Base-by-base conservation (phyloP, 1,140 invertebrate species). In the Macrotrachela quadricornifera region DNA sequence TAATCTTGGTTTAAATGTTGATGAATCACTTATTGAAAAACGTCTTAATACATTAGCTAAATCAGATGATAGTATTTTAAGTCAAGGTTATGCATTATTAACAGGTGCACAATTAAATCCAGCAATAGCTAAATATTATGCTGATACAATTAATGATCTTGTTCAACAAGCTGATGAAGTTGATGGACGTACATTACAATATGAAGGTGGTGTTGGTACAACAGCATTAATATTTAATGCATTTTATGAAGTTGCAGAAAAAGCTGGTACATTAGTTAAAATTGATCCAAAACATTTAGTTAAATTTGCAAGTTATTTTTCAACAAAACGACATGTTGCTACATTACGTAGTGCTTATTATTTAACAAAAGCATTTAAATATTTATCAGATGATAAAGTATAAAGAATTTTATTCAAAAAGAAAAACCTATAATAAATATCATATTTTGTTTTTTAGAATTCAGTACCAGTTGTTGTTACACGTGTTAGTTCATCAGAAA, bases 91-190 rank as follows among this genome's bases (percentile, higher is more conserved):
- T 68, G 76, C 80, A 42, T 83, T 91, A 57, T 78, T 81, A 56
- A 75, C 85, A 53, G 83, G 82, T 41, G 69, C 82, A 18, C 72
- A 73, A 21, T 59, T 80, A 3, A 67, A 67, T 40, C 78, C 77
- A 0, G 75, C 76, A 56, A 75, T n/a, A n/a, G n/a, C 79, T 41
- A 63, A 59, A 43, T 65, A 67, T 51, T 79, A 80, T 39, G 76
- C 78, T 52, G 78, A 83, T 53, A 76, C 81, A 46, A 79, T 91
- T 48, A 85, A 90, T 72, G 85, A 91, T 71, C 79, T 83, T 43
- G 73, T 92, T 58, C 79, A 85, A 12, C 85, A 92, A 66, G 87
- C 87, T 38, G 88, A 96, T 75, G 87, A 94, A 76, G 80, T 90
- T 21, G 82, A 92, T 73, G 79, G 80, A 11, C 78, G 78, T 61